phyloP scores from a whole-genome alignment of 2,113 vertebrate species.

The Tonatia bakeri region DNA sequence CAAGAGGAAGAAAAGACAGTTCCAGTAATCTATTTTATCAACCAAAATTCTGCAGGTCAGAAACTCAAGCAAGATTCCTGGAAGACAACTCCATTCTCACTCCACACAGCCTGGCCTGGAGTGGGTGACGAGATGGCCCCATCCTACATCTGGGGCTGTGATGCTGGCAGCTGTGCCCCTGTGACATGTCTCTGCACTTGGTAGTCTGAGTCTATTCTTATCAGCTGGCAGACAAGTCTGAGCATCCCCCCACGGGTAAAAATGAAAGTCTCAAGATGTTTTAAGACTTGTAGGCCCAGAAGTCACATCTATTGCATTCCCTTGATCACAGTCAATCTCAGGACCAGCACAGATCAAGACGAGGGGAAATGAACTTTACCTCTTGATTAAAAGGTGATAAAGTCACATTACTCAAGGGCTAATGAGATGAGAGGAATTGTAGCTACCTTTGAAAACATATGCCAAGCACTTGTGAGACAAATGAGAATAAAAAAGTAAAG shows the following conservation, averaged over 20 bases:
- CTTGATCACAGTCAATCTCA: background rate
- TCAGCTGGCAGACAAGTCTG: background rate
- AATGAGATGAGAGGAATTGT: background rate
- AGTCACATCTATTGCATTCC: background rate
- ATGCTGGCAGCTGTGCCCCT: fast-evolving
- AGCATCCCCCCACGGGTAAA: background rate
- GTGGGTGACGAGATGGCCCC: fast-evolving
- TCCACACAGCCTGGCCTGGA: background rate
- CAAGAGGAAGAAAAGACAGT: background rate
- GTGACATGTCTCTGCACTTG: background rate
- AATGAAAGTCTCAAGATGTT: background rate
- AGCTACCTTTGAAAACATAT: slow-evolving; percentile 7
- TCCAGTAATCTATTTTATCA: background rate
- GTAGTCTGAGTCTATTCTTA: background rate
- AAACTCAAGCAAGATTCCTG: background rate
- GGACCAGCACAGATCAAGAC: background rate
- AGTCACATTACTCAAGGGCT: background rate
- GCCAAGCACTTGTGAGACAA: background rate
- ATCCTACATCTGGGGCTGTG: background rate
- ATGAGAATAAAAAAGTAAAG: background rate
- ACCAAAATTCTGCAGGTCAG: background rate
- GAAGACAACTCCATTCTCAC: background rate
- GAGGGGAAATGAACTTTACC: background rate
- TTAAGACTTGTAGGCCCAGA: background rate
- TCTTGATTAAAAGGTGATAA: background rate